These are phyloP conservation scores for Melospiza melodia DNA, from an alignment of 2,113 vertebrate genomes.

Conservation along the genomic window DNA sequence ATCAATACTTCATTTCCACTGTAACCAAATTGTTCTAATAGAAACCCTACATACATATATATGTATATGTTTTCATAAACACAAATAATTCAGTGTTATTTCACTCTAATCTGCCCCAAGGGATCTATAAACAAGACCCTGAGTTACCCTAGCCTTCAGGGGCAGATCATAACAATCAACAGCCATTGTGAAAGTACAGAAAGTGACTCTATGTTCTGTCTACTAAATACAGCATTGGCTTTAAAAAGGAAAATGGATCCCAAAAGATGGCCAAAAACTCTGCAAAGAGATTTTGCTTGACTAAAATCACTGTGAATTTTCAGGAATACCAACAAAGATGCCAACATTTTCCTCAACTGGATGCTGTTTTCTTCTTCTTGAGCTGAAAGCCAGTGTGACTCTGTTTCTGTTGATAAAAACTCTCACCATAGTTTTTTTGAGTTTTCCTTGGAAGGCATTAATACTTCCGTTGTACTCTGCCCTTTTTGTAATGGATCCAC, in stretches of 20 bases:
- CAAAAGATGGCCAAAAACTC: neutral
- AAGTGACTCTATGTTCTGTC: neutral
- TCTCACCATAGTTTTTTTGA: neutral
- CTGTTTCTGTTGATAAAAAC: neutral
- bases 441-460: neutral
- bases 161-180: neutral
- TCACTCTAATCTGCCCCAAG: neutral
- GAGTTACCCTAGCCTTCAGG: neutral
- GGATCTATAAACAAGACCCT: neutral
- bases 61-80: neutral
- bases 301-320: neutral
- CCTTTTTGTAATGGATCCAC: neutral
- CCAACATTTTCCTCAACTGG: neutral
- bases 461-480: neutral
- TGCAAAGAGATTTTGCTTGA: neutral
- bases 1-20: neutral
- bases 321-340: neutral
- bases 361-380: neutral
- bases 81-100: neutral
- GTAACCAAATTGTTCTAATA: neutral
- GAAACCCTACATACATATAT: neutral
- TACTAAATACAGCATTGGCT: neutral
- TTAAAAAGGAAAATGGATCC: neutral
- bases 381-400: neutral
- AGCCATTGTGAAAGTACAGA: neutral